Base-by-base conservation (phyloP, 2,797 vertebrate species). In the Gallinago stenura region DNA sequence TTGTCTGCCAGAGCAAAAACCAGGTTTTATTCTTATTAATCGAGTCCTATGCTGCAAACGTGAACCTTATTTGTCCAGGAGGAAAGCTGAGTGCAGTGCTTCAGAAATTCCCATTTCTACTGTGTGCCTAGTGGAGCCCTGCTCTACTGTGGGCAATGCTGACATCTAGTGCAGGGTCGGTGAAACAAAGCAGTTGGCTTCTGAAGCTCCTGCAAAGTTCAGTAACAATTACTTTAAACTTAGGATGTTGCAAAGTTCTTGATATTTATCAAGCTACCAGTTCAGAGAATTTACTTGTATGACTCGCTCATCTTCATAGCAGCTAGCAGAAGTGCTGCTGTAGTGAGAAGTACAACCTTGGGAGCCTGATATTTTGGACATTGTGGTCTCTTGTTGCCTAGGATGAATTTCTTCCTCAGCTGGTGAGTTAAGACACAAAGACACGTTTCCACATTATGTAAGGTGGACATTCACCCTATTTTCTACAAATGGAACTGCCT, bases 21-120 rank as follows among this genome's bases (percentile, higher is more conserved):
- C 33, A 31, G 16, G 0, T 69, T 70, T 58, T 31, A 4, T 46
- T 69, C 17, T 39, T 53, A 12, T 20, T 56, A 8, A 13, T 13
- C 1, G 18, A 30, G 12, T 6, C 7, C 48, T 57, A 2, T 18
- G 31, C 22, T 41, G 41, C 41, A 18, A 21, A 28, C 0, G 1
- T 9, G n/a, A n/a, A 8, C 24, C 3, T 4, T 7, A 3, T 2
- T 4, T 43, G 37, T 10, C 1, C 7, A 2, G 53, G 21, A 33
- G 25, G n/a, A 21, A 39, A 37, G 10, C 0, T 2, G 5, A 0
- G 19, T 14, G 39, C 16, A 11, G 26, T 0, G 0, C 30, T 39
- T 20, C 5, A 18, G 51, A 7, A 84, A 51, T 6, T 2, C 0
- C 1, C 0, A 0, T 3, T 53, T n/a, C 7, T 13, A 5, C 45